phyloP scores from a whole-genome alignment of 2,113 vertebrate species.

The Panurus biarmicus region DNA sequence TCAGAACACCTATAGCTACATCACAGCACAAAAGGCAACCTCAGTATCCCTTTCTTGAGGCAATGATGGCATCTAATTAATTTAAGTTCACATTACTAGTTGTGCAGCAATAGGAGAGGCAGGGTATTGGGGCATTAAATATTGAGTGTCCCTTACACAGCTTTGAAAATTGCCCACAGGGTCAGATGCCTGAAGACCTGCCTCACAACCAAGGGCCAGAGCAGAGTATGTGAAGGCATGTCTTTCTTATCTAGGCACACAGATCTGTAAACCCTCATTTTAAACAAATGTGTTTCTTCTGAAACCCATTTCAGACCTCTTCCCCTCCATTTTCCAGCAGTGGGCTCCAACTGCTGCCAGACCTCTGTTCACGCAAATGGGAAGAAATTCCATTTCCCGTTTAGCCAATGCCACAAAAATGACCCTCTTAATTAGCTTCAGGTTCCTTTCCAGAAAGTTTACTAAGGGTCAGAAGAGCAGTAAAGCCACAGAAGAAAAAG shows the following conservation, averaged over 20 bases:
- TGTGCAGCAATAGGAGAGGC: background rate
- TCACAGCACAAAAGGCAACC: background rate
- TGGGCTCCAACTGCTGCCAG: background rate
- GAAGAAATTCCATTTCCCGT: background rate
- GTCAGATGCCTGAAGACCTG: background rate
- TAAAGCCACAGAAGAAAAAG: background rate
- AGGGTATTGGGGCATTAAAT: background rate
- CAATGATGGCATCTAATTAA: background rate
- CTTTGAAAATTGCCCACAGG: background rate
- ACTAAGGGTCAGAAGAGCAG: background rate
- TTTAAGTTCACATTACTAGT: background rate
- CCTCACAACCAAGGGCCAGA: background rate
- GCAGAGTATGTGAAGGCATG: background rate
- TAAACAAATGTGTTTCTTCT: background rate
- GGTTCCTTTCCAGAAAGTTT: background rate
- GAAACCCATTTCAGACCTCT: background rate
- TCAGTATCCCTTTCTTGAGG: background rate
- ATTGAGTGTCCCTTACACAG: background rate
- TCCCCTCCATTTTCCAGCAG: background rate
- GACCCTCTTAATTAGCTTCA: background rate
- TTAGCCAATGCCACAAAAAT: background rate
- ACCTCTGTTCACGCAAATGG: background rate
- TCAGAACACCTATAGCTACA: background rate
- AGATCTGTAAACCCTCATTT: background rate
- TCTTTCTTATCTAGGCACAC: background rate